Evolutionary conservation across 2,113 vertebrate genomes (phyloP).

Genomic region (Marmota monax): DNA sequence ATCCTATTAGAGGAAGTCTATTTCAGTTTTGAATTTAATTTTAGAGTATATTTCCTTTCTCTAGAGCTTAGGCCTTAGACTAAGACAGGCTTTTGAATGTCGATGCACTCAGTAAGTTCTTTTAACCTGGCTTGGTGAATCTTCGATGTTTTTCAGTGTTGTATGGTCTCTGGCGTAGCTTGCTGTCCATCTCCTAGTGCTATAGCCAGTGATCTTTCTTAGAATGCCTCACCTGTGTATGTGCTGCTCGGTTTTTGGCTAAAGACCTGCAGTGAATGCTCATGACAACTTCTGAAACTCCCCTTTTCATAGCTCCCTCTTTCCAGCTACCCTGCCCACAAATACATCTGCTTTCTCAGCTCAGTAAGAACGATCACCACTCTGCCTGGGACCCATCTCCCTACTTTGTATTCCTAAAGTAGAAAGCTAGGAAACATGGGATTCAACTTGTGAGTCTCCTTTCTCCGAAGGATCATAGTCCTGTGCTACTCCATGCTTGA

Average conservation of each 20-base stretch:
- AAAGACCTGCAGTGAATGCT: neutral
- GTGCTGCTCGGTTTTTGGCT: neutral
- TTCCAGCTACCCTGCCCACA: neutral
- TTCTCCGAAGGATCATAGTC: neutral
- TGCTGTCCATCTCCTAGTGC: neutral
- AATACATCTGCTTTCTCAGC: neutral
- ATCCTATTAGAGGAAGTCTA: neutral
- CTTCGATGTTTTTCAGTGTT: neutral
- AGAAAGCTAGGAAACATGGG: neutral
- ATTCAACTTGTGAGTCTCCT: neutral
- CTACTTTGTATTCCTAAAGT: too few species aligned
- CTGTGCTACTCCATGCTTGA: neutral
- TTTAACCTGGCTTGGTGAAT: neutral
- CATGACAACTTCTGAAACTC: neutral
- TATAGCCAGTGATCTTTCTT: neutral
- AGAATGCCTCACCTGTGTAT: neutral
- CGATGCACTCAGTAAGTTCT: neutral
- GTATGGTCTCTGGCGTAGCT: neutral
- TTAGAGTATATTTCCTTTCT: neutral
- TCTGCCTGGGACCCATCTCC: neutral
- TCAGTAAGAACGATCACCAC: neutral
- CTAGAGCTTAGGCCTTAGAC: neutral
- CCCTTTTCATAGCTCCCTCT: neutral
- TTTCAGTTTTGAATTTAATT: neutral
- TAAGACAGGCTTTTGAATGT: neutral